phyloP scores from a whole-genome alignment of 1,140 invertebrate species.

The Homalodisca vitripennis region DNA sequence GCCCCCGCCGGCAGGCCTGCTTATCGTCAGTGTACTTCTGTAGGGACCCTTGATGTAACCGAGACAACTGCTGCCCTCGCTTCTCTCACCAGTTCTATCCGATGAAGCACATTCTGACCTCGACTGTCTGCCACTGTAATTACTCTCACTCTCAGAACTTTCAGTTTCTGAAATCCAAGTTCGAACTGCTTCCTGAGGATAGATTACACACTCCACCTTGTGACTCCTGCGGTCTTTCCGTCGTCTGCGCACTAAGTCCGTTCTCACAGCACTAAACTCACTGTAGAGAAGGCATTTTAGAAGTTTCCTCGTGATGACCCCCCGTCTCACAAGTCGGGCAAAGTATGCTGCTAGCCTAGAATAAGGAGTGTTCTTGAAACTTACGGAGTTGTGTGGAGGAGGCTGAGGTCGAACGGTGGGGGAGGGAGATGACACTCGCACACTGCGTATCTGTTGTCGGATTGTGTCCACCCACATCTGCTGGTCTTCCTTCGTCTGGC shows the following conservation, averaged over 20 bases:
- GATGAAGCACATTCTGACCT: not conserved
- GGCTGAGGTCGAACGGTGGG: slow-evolving; percentile 23
- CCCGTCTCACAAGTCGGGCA: slow-evolving; percentile 66
- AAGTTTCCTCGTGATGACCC: slow-evolving; percentile 65
- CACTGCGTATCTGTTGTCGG: slow-evolving; percentile 52
- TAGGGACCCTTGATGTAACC: slow-evolving; percentile 18
- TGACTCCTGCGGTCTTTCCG: slow-evolving; percentile 55
- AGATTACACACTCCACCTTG: slow-evolving; percentile 54
- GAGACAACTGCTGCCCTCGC: slow-evolving; percentile 26
- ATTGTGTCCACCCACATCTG: slow-evolving; percentile 84
- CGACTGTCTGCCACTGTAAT: slow-evolving; percentile 31
- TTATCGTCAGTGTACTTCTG: slow-evolving; percentile 30
- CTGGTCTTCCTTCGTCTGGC: slow-evolving; percentile 79
- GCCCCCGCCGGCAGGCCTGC: not conserved
- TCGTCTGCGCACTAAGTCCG: slow-evolving; percentile 50
- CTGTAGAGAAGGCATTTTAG: slow-evolving; percentile 70
- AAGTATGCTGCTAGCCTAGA: slow-evolving; percentile 72
- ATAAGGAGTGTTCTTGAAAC: slow-evolving; percentile 51
- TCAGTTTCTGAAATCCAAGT: slow-evolving; percentile 48
- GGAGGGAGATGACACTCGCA: slow-evolving; percentile 10
- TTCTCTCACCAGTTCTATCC: not conserved
- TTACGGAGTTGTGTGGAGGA: slow-evolving; percentile 34
- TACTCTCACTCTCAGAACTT: slow-evolving; percentile 44
- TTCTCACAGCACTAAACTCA: slow-evolving; percentile 54
- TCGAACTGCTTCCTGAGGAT: slow-evolving; percentile 45